Evolutionary conservation across 53 echinoderm and acorn worm genomes (phyloP).

Genomic region (Luidia sarsii): DNA sequence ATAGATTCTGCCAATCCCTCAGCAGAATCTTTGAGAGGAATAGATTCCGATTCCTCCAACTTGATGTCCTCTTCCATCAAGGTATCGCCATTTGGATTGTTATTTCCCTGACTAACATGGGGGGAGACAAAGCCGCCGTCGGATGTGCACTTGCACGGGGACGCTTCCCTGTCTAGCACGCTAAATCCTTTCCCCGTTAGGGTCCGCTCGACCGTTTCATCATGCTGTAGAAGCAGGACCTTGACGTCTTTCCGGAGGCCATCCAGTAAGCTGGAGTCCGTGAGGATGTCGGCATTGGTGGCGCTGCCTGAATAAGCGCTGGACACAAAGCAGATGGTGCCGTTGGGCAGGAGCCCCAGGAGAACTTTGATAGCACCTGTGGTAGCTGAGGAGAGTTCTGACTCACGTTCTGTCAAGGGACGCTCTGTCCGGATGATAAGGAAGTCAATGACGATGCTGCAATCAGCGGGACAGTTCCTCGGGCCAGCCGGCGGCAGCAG

Average conservation of each 20-base stretch:
- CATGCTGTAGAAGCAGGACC: conserved; percentile 19
- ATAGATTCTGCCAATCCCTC: not conserved
- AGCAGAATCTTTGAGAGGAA: not conserved
- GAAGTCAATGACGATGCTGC: conserved; percentile 5
- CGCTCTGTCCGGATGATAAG: not conserved
- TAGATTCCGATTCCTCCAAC: not conserved
- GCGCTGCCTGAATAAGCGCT: conserved; percentile 9
- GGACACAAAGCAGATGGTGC: conserved; percentile 2
- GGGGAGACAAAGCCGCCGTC: not conserved
- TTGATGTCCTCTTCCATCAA: not conserved
- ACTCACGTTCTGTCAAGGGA: not conserved
- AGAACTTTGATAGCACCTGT: conserved; percentile 8
- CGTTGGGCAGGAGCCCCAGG: conserved; percentile 13
- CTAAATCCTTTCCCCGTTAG: conserved; percentile 25
- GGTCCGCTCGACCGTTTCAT: not conserved
- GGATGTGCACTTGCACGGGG: not conserved
- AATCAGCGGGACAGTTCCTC: not conserved
- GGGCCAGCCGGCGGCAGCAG: not conserved
- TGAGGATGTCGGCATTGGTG: not conserved
- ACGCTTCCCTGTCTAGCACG: not conserved
- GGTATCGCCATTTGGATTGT: not conserved
- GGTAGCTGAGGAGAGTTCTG: not conserved
- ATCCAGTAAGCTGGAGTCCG: not conserved
- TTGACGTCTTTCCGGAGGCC: not conserved
- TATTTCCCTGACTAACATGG: not conserved